phyloP scores from a whole-genome alignment of 2,113 vertebrate species.

The Channa argus region DNA sequence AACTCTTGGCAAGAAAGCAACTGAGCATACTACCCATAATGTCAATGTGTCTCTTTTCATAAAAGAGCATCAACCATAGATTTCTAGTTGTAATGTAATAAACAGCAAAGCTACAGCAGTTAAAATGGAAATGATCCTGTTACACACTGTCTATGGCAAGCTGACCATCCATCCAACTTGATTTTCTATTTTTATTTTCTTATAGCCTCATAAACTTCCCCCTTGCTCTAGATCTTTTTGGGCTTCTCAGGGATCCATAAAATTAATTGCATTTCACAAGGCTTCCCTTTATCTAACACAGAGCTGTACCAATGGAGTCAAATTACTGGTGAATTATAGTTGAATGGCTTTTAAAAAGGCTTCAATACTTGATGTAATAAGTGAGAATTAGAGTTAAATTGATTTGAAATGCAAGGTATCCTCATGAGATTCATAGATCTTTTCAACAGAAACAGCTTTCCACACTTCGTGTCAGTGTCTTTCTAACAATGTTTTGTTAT shows the following conservation, averaged over 20 bases:
- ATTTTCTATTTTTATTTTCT: not conserved
- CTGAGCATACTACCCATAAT: not conserved
- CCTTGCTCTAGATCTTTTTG: not conserved
- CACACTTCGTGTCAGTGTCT: too few species aligned
- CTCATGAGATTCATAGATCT: too few species aligned
- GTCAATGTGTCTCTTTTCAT: not conserved
- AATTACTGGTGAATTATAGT: too few species aligned
- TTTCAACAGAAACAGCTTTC: too few species aligned
- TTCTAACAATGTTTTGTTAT: too few species aligned
- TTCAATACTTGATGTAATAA: too few species aligned
- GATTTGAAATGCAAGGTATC: too few species aligned
- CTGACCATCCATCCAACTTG: not conserved
- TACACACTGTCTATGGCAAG: not conserved
- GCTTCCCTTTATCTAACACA: slow-evolving; percentile 1
- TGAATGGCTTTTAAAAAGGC: too few species aligned
- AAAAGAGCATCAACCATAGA: not conserved
- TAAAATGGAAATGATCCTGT: not conserved
- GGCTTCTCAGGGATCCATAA: slow-evolving; percentile 17
- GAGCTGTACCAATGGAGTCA: too few species aligned
- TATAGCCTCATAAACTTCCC: not conserved
- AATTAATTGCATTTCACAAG: not conserved
- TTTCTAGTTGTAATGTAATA: not conserved
- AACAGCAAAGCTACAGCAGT: not conserved
- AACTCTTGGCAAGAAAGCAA: not conserved
- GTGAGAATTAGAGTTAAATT: too few species aligned